phyloP scores from a whole-genome alignment of 2,113 vertebrate genomes.

The Ia io region DNA sequence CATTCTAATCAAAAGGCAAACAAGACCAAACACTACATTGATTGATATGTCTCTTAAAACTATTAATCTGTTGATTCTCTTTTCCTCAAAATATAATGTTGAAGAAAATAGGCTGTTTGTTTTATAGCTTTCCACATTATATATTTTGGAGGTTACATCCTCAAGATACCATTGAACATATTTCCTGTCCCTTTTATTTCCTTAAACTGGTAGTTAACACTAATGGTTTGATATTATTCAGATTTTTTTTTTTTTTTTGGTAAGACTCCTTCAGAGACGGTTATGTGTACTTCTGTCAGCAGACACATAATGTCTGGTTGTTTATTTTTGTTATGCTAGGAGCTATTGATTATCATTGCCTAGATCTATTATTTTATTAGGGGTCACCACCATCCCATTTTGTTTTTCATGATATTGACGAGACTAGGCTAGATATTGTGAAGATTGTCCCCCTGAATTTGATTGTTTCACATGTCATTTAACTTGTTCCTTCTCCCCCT shows the following conservation, averaged over 20 bases:
- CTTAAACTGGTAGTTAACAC: neutral
- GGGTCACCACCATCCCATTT: neutral
- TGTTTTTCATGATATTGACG: neutral
- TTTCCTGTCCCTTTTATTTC: slow-evolving; percentile 10
- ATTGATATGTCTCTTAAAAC: neutral
- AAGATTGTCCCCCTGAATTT: neutral
- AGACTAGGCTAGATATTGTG: neutral
- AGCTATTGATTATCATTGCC: neutral
- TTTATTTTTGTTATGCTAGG: neutral
- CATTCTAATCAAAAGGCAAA: neutral
- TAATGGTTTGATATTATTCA: neutral
- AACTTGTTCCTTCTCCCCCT: neutral
- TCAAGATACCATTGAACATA: neutral
- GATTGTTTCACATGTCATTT: neutral
- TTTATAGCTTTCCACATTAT: neutral
- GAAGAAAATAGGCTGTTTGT: neutral
- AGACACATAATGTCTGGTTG: neutral
- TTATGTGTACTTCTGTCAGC: neutral
- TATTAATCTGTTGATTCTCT: neutral
- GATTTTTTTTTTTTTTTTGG: neutral
- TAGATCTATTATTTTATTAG: neutral
- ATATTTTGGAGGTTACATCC: neutral
- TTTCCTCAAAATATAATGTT: neutral
- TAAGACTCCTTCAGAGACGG: neutral
- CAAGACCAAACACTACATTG: neutral